Evolutionary conservation across 2,888 invertebrate species (phyloP), one percentile per base, ranked within the genome.

Genomic region (Drosophila acutilabella): DNA sequence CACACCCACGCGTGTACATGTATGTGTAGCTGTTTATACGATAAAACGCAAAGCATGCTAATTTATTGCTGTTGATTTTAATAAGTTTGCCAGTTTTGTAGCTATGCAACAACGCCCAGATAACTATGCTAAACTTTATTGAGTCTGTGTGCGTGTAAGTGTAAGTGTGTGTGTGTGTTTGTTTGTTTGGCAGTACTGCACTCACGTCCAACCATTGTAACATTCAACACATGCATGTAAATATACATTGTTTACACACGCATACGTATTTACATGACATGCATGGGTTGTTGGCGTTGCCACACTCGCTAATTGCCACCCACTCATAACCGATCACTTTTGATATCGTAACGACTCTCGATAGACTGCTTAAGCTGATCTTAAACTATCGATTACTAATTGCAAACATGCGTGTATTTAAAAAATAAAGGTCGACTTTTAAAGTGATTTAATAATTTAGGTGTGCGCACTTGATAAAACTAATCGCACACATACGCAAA

Each of bases 11-110:
- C 13, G 36, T 36, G 0, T 36, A 8, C 36, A 36, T 36, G 33
- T 50, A 18, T 50, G 26, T 50, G 33, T 42, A 18, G 52, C 52
- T 74, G 70, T 64, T 74, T 64, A 68, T 74, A 54, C 60, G 73
- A 74, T 61, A 71, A 72, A 81, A 71, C 74, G 78, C 87, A 86
- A 81, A 81, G 81, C 74, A 86, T 86, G 84, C 78, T 83, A 81
- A 82, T 82, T 86, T 82, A 82, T 82, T 78, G 87, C 84, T 78
- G 87, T 83, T 83, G 87, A 82, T 86, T 82, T 82, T 82, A 81
- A 86, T 82, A 87, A 80, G 79, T 80, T 74, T 70, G 65, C 73
- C 64, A 58, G 61, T 57, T 77, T 73, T 66, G 60, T 18, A 33
- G 48, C 50, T 53, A 64, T 65, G 72, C 72, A 71, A 71, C 60